Conservation (phyloP, 1,140 invertebrate species). For the Myzus persicae region DNA sequence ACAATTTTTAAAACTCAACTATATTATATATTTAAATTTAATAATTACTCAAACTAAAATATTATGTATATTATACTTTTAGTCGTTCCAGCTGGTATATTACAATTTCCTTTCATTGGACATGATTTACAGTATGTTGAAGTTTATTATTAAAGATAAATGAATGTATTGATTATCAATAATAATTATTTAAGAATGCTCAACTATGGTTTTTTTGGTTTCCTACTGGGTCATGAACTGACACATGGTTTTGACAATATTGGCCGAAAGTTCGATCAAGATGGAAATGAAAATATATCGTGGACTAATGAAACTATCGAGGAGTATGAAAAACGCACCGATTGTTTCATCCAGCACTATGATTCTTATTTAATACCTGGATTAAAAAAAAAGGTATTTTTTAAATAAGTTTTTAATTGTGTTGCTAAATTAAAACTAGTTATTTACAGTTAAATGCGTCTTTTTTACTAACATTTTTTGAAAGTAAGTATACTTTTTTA, state of each 20-base stretch:
- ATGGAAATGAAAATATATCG: conserved; percentile 81
- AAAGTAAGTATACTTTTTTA: no score
- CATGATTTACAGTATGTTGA: conserved; percentile 72
- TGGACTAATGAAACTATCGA: conserved; percentile 81
- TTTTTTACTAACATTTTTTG: no score
- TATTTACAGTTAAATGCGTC: no score
- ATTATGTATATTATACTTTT: conserved; percentile 17
- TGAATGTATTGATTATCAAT: background rate
- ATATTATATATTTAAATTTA: background rate
- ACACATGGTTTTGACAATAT: conserved; percentile 80
- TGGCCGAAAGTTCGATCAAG: conserved; percentile 77
- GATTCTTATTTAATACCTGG: conserved; percentile 76
- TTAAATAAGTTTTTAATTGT: background rate
- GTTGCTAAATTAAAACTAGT: background rate
- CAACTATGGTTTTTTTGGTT: conserved; percentile 78
- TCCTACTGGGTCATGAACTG: conserved; percentile 79
- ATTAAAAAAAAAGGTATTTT: conserved; percentile 65
- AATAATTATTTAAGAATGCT: conserved; percentile 64
- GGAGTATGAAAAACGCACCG: conserved; percentile 75
- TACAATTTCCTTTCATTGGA: conserved; percentile 78
- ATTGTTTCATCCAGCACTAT: conserved; percentile 92
- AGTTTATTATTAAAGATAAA: background rate
- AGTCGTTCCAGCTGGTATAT: conserved; percentile 78
- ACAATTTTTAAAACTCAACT: background rate
- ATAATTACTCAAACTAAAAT: background rate